These are phyloP conservation scores for Dendrocincla tyrannina DNA, from an alignment of 2,797 vertebrate genomes.

Conservation along the genomic window DNA sequence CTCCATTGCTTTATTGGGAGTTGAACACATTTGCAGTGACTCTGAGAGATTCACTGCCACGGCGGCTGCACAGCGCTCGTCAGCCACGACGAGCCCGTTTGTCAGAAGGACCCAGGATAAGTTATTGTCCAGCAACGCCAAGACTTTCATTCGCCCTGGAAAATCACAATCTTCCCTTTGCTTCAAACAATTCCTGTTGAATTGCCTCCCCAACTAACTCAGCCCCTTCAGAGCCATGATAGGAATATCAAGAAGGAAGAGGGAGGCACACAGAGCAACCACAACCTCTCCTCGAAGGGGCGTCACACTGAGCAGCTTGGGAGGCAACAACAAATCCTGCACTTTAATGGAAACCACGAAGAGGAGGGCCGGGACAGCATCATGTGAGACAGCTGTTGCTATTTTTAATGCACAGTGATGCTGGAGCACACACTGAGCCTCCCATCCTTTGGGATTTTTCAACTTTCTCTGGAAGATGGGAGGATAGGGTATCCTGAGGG, in stretches of 20 bases:
- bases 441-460: not conserved
- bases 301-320: not conserved
- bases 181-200: slow-evolving; percentile 1
- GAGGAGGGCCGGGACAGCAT: not conserved
- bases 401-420: not conserved
- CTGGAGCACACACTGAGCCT: not conserved
- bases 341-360: not conserved
- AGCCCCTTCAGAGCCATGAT: not conserved
- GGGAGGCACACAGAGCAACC: accelerated
- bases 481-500: not conserved
- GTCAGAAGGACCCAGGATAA: slow-evolving; percentile 1
- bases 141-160: not conserved
- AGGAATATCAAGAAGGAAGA: not conserved
- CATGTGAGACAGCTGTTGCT: not conserved
- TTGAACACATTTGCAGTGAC: not conserved
- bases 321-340: not conserved
- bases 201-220: not conserved
- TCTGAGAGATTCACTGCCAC: slow-evolving; percentile 17
- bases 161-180: not conserved
- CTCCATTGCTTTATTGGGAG: not conserved
- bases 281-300: not conserved
- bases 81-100: not conserved
- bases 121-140: slow-evolving; percentile 12
- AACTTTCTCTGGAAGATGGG: not conserved
- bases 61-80: not conserved